Conservation (phyloP, 2,113 vertebrate genomes). For the Hemicordylus capensis region DNA sequence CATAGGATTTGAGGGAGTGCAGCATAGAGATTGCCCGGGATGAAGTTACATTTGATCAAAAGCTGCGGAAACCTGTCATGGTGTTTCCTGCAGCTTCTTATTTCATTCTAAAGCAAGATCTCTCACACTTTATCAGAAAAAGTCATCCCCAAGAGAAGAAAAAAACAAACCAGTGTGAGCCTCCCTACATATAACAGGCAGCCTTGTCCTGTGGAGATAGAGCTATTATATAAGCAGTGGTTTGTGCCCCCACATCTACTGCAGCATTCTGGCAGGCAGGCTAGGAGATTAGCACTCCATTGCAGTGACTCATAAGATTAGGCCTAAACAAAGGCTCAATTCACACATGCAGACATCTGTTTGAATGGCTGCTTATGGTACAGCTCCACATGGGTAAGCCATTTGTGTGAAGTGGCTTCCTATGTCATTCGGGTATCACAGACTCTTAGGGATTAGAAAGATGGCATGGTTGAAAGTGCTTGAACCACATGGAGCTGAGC, state of each 20-base stretch:
- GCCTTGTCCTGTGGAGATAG: neutral
- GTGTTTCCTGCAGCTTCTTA: neutral
- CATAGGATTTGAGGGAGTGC: neutral
- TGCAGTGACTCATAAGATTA: neutral
- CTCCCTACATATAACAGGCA: neutral
- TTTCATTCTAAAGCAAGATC: neutral
- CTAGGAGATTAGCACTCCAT: neutral
- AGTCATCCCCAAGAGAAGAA: neutral
- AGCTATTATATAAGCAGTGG: neutral
- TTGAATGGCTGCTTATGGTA: slow-evolving; percentile 1
- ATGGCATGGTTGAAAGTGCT: neutral
- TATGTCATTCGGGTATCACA: neutral
- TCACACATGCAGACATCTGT: slow-evolving; percentile 6
- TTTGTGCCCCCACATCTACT: neutral
- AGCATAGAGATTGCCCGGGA: neutral
- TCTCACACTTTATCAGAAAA: neutral
- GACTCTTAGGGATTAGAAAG: neutral
- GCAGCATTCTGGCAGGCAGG: neutral
- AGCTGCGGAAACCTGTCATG: neutral
- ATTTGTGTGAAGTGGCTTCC: slow-evolving; percentile 2
- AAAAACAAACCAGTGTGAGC: neutral
- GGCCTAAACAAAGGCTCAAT: neutral
- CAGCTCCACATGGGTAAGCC: neutral
- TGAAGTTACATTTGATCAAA: neutral
- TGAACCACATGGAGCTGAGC: neutral